A percentile compares a stretch with the other conserved stretches of the same genome.
phyloP scores from a whole-genome alignment of 1,140 invertebrate genomes.

The Apis florea region DNA sequence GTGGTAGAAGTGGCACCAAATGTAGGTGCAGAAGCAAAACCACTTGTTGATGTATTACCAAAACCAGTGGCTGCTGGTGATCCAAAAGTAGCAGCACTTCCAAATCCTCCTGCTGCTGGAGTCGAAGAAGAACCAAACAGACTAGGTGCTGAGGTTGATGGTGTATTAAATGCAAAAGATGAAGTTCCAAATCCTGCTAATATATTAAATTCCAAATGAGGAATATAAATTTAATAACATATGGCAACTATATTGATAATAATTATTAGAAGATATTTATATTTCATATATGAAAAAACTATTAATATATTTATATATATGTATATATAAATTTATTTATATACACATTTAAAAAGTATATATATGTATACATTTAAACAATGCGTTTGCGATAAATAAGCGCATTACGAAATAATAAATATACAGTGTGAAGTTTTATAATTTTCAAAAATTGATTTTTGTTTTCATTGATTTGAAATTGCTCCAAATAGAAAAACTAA shows the following conservation, averaged over 20 bases:
- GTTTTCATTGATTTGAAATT: conserved; percentile 1
- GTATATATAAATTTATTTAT: background rate
- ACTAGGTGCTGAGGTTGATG: conserved; percentile 68
- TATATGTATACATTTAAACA: no score
- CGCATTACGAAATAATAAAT: no score
- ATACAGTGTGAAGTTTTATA: background rate
- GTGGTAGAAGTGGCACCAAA: conserved; percentile 58
- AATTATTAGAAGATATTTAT: background rate
- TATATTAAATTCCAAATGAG: conserved; percentile 6
- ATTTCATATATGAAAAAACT: background rate
- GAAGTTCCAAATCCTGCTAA: conserved; percentile 70
- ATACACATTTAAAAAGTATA: background rate
- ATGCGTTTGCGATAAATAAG: background rate
- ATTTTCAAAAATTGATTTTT: conserved; percentile 3
- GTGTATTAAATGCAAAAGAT: conserved; percentile 73
- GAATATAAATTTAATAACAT: background rate
- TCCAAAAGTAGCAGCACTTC: conserved; percentile 75
- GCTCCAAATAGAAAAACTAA: background rate
- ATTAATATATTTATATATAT: background rate
- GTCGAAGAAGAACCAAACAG: conserved; percentile 76
- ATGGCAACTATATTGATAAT: background rate
- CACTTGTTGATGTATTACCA: conserved; percentile 69
- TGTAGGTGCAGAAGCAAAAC: conserved; percentile 51
- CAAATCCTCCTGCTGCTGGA: conserved; percentile 69
- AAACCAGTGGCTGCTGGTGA: conserved; percentile 73